Evolutionary conservation across 2,888 invertebrate species (phyloP), one percentile per base, ranked within the genome.

Genomic region (Pammene fasciana): DNA sequence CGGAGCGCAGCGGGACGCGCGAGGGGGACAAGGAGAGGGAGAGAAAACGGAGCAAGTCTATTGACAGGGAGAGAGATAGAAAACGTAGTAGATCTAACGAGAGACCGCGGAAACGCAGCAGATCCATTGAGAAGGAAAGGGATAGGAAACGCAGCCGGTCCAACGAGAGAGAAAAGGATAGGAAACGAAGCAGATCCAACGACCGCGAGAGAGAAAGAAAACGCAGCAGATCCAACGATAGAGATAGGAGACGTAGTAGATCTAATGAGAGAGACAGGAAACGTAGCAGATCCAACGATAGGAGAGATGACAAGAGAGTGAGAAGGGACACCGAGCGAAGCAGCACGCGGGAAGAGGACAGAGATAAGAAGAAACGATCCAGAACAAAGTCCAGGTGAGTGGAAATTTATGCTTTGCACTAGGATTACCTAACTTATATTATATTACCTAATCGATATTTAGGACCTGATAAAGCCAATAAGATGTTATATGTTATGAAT

Each of bases 311-410:
- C 10, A 45, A 45, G 45, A 52, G 52, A 52, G 52, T 26, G 26
- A 52, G 52, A 11, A 52, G 52, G 52, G 52, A 52, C 7, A 52
- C 52, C 10, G 52, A 52, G 65, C 78, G 79, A 64, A 59, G 77
- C 36, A 72, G 75, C 16, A 64, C 61, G n/a, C 45, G 59, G 50
- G 71, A 68, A 18, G 50, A 70, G 16, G 75, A 76, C 2, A 70
- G 67, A 5, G 57, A 87, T 83, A 82, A 75, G 72, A 80, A 72
- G 75, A 79, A 82, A 61, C 82, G 80, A 52, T 86, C 85, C 16
- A 83, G 83, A 43, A 86, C 90, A 0, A 74, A 78, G 9, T 77
- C 81, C 1, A 79, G 83, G 82, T 79, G 11, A 68, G 10, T 73
- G 1, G 26, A 26, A 26, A 26, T 26, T 26, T 3, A 26, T 26